A percentile compares a stretch with the other conserved stretches of the same genome.
Evolutionary conservation across 1,140 invertebrate genomes (phyloP).

Genomic region (Chymomyza costata): DNA sequence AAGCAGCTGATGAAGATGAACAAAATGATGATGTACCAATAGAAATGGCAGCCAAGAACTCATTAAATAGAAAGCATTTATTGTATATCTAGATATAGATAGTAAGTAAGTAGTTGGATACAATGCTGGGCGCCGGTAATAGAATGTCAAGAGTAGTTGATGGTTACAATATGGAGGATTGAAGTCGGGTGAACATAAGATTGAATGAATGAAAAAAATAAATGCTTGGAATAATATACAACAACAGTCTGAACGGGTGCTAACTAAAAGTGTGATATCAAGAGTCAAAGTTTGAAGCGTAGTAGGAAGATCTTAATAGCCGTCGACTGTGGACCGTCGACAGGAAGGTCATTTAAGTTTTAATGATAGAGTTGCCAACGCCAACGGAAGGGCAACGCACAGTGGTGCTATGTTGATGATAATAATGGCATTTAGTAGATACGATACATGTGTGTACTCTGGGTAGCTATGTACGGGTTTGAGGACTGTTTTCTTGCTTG

Average conservation of each 20-base stretch:
- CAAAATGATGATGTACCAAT: conserved; percentile 6
- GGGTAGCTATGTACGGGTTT: too few species aligned
- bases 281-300: conserved; percentile 54
- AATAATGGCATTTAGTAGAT: too few species aligned
- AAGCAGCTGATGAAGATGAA: too few species aligned
- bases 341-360: conserved; percentile 72
- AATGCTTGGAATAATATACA: too few species aligned
- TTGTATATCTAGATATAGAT: conserved; percentile 63
- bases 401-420: too few species aligned
- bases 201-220: conserved; percentile 37
- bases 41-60: conserved; percentile 28
- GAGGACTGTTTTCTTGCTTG: too few species aligned
- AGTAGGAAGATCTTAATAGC: conserved; percentile 30
- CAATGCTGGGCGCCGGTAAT: conserved; percentile 42
- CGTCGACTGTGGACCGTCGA: conserved; percentile 25
- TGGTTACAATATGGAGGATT: too few species aligned
- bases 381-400: too few species aligned
- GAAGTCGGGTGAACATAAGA: conserved; percentile 17
- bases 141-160: conserved; percentile 63
- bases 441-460: too few species aligned
- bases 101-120: conserved; percentile 40
- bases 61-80: conserved; percentile 73
- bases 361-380: conserved; percentile 60
- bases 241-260: too few species aligned
- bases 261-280: conserved; percentile 50